phyloP scores from a whole-genome alignment of 1,140 invertebrate species.

The Bombus superbus region DNA sequence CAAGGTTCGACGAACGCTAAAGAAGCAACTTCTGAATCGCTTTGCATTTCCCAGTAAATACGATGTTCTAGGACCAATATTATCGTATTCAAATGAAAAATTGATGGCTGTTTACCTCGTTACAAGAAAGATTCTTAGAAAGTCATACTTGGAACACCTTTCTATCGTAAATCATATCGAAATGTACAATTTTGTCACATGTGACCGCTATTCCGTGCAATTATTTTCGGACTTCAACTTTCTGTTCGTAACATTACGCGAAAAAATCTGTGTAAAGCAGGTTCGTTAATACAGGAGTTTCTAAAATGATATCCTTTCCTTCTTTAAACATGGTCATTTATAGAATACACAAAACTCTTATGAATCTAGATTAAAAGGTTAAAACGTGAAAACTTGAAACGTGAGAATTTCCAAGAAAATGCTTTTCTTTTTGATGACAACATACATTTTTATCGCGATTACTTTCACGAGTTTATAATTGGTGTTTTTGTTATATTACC shows the following conservation, averaged over 20 bases:
- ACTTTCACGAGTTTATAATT: constrained; percentile 55
- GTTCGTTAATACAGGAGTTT: neutral
- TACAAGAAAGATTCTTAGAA: neutral
- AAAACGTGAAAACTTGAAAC: too few relatives aligned
- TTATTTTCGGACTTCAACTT: neutral
- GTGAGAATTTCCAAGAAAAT: neutral
- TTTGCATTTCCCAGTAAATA: neutral
- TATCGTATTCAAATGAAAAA: neutral
- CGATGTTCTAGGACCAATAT: neutral
- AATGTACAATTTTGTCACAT: neutral
- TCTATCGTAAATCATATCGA: constrained; percentile 5
- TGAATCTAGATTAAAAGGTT: neutral
- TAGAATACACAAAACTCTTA: neutral
- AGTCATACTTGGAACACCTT: neutral
- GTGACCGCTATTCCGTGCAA: neutral
- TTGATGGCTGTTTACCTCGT: neutral
- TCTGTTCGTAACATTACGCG: neutral
- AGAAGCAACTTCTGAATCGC: neutral
- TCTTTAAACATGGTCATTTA: neutral
- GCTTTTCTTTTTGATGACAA: constrained; percentile 9
- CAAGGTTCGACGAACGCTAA: neutral
- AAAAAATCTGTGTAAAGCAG: neutral
- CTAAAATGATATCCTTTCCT: neutral
- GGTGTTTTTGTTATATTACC: constrained; percentile 36
- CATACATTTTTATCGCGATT: constrained; percentile 18